A percentile compares a stretch with the other conserved stretches of the same genome.
Conservation (phyloP, 2,113 vertebrate species). For the Archilochus colubris region DNA sequence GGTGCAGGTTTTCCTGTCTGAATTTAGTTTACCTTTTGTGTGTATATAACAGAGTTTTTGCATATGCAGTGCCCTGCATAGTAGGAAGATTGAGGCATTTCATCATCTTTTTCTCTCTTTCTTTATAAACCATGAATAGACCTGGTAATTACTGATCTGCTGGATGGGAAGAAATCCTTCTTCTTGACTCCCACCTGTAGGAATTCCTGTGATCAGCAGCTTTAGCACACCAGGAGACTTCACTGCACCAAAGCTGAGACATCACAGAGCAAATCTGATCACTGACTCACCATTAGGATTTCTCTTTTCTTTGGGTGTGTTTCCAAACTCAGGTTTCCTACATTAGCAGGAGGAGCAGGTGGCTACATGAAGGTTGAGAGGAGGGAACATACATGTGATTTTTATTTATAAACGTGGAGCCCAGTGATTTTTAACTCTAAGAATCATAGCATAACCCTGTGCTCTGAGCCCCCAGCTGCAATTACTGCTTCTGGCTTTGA, state of each 20-base stretch:
- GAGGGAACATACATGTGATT: neutral
- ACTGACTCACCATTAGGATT: neutral
- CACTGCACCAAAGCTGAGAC: rapidly evolving
- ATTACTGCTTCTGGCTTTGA: no score
- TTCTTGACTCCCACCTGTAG: neutral
- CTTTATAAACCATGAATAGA: neutral
- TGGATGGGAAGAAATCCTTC: neutral
- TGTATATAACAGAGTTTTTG: neutral
- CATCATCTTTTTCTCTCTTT: neutral
- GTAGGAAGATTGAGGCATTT: neutral
- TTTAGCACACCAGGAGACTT: neutral
- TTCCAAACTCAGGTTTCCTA: neutral
- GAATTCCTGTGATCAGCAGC: neutral
- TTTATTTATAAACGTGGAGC: neutral
- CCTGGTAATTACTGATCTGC: neutral
- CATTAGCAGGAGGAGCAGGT: neutral
- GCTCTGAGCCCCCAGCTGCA: no score
- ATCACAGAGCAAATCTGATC: neutral
- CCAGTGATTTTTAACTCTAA: neutral
- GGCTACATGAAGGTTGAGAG: neutral
- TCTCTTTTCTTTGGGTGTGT: neutral
- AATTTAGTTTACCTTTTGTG: neutral
- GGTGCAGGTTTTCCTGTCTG: neutral
- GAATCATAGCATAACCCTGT: neutral
- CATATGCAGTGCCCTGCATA: neutral